phyloP scores from a whole-genome alignment of 2,797 vertebrate species.

The Echiichthys vipera region DNA sequence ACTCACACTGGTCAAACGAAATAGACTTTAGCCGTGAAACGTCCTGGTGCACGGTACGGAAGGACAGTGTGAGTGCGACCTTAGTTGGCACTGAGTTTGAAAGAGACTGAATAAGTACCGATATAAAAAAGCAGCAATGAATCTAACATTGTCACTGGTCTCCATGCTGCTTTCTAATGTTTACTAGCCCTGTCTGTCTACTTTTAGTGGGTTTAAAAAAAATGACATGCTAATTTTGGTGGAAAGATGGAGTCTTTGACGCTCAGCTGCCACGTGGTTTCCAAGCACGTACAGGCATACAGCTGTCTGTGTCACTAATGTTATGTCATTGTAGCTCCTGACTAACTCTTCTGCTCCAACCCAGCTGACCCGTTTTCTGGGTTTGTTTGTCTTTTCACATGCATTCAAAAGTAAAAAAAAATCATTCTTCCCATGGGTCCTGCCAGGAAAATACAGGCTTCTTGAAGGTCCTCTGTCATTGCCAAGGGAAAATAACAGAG shows the following conservation, averaged over 20 bases:
- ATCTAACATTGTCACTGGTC: too few species aligned
- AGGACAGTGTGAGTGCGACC: too few species aligned
- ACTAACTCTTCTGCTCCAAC: background rate
- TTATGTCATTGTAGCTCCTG: background rate
- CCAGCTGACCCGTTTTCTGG: slow-evolving; percentile 16
- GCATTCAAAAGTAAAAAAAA: slow-evolving; percentile 39
- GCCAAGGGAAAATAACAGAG: slow-evolving; percentile 68
- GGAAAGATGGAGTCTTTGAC: slow-evolving; percentile 1
- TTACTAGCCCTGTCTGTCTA: too few species aligned
- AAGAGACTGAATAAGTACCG: too few species aligned
- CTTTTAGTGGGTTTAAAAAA: too few species aligned
- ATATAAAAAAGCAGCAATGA: too few species aligned
- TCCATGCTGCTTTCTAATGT: too few species aligned
- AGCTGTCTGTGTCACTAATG: background rate
- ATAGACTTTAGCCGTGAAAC: too few species aligned
- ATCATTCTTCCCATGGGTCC: slow-evolving; percentile 44
- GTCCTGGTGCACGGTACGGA: too few species aligned
- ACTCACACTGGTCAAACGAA: too few species aligned
- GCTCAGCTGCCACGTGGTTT: background rate
- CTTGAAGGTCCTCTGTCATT: slow-evolving; percentile 45
- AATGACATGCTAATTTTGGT: too few species aligned
- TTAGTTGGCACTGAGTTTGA: too few species aligned
- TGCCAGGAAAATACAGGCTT: slow-evolving; percentile 70
- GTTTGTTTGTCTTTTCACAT: slow-evolving; percentile 36
- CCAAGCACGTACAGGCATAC: background rate